phyloP scores from a whole-genome alignment of 1,140 invertebrate species.

The Drosophila eugracilis region DNA sequence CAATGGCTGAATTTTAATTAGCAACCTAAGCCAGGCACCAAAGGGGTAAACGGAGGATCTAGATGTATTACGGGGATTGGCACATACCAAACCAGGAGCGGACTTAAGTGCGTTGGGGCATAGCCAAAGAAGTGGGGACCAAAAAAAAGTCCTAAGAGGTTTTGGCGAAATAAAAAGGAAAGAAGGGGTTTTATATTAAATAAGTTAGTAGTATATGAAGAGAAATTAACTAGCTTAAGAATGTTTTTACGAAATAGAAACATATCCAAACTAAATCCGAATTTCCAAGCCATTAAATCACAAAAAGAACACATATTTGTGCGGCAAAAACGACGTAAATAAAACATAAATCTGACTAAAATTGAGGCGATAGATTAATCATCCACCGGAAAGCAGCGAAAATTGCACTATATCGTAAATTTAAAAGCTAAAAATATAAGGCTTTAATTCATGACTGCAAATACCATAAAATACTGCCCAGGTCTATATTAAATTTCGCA shows the following conservation, averaged over 20 bases:
- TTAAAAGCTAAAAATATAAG: constrained; percentile 7
- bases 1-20: constrained; percentile 81
- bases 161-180: background rate
- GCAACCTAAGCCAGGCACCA: constrained; percentile 51
- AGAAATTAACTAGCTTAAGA: no score
- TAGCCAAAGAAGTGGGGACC: background rate
- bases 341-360: constrained; percentile 14
- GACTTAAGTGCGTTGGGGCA: constrained; percentile 14
- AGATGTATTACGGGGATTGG: constrained; percentile 49
- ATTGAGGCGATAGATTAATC: background rate
- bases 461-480: constrained; percentile 26
- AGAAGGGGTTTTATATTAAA: background rate
- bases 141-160: background rate
- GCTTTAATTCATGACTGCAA: constrained; percentile 13
- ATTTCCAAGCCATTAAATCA: background rate
- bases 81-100: constrained; percentile 40
- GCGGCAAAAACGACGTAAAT: background rate
- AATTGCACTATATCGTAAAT: constrained; percentile 23
- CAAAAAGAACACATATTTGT: background rate
- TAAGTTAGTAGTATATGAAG: no score
- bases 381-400: background rate
- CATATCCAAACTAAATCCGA: no score
- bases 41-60: constrained; percentile 13
- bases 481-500: constrained; percentile 36
- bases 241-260: no score